Percentiles rank a stretch among this genome's conserved stretches.
Evolutionary conservation across 2,113 vertebrate species (phyloP).

Genomic region (Strix uralensis): DNA sequence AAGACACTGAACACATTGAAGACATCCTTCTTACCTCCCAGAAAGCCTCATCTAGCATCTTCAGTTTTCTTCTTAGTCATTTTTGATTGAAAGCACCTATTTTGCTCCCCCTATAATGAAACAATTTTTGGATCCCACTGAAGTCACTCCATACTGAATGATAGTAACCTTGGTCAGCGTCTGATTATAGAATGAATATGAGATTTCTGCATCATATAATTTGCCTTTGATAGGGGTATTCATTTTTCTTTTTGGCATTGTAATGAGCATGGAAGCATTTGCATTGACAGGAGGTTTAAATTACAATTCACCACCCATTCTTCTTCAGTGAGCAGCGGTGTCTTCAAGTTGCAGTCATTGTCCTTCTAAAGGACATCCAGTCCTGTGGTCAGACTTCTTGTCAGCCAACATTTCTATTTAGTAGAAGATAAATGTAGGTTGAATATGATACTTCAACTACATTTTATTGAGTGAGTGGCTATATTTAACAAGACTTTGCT

Average conservation of each 20-base stretch:
- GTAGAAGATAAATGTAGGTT: conserved; percentile 12
- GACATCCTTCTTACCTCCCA: conserved; percentile 68
- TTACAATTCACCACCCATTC: conserved; percentile 16
- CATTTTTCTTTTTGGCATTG: conserved; percentile 53
- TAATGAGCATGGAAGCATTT: conserved; percentile 36
- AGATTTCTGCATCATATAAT: conserved; percentile 48
- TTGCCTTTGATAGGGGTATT: conserved; percentile 43
- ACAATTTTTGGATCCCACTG: conserved; percentile 19
- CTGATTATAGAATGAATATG: conserved; percentile 43
- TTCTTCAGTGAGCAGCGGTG: not conserved
- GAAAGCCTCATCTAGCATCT: not conserved
- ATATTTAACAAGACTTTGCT: conserved; percentile 27
- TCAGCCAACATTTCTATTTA: conserved; percentile 22
- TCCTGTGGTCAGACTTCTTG: conserved; percentile 46
- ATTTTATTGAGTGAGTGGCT: conserved; percentile 19
- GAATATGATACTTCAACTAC: not conserved
- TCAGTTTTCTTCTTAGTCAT: not conserved
- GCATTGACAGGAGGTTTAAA: conserved; percentile 38
- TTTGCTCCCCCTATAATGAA: conserved; percentile 30
- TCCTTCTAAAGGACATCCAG: not conserved
- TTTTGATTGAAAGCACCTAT: conserved; percentile 44
- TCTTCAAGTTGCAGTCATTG: conserved; percentile 8
- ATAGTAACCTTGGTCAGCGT: conserved; percentile 17
- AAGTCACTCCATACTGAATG: not conserved
- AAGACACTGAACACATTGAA: conserved; percentile 62